A percentile compares a stretch with the other conserved stretches of the same genome.
phyloP scores from a whole-genome alignment of 2,113 vertebrate genomes.

The Perognathus longimembris region DNA sequence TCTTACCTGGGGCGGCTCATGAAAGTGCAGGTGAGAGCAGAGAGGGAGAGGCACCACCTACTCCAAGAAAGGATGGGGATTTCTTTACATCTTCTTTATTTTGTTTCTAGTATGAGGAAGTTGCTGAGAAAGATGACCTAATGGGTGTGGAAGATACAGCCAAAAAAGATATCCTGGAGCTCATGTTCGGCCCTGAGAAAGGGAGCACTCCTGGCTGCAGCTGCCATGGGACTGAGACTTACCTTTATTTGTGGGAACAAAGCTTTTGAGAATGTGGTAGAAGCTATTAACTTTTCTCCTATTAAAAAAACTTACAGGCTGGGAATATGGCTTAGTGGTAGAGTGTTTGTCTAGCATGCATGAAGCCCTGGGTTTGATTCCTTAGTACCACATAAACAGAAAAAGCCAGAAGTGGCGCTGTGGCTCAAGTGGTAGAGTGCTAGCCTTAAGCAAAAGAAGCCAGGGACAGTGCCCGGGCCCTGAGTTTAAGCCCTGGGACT shows the following conservation, averaged over 20 bases:
- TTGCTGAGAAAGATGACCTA: conserved; percentile 95
- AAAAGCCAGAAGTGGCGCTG: too few species aligned
- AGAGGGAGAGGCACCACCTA: not conserved
- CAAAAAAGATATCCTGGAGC: conserved; percentile 94
- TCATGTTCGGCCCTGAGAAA: not conserved
- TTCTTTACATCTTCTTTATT: not conserved
- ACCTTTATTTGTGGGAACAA: not conserved
- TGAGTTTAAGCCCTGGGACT: too few species aligned
- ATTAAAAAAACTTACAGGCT: not conserved
- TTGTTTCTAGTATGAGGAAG: conserved; percentile 92
- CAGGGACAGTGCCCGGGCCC: too few species aligned
- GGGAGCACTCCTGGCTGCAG: not conserved
- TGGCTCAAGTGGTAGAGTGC: too few species aligned
- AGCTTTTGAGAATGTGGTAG: not conserved
- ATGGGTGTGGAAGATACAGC: conserved; percentile 97
- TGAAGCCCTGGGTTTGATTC: too few species aligned
- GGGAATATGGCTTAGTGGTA: too few species aligned
- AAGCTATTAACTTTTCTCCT: not conserved
- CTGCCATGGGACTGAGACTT: not conserved
- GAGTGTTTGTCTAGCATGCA: too few species aligned
- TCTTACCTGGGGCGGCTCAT: conserved; percentile 94
- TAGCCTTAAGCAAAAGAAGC: too few species aligned
- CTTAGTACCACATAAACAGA: too few species aligned
- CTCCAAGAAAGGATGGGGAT: too few species aligned
- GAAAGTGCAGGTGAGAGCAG: conserved; percentile 93